These are phyloP conservation scores for Serranus cabrilla DNA, from an alignment of 2,797 vertebrate species.

Conservation along the genomic window DNA sequence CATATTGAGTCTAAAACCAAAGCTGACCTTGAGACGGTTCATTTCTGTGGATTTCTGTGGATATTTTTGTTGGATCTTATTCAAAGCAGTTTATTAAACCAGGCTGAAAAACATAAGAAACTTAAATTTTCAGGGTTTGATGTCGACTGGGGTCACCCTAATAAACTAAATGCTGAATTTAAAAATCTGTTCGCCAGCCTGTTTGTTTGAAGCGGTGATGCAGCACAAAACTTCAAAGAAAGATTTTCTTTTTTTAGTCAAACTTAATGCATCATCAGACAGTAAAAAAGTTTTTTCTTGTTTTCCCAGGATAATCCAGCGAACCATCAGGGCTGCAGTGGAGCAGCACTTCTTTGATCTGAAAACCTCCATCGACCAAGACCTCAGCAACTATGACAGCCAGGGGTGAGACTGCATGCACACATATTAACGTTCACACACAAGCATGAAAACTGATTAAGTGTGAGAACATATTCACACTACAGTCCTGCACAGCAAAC, in stretches of 20 bases:
- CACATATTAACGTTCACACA: background rate
- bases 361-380: conserved; percentile 92
- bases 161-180: background rate
- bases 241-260: too few species aligned
- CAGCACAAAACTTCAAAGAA: background rate
- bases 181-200: background rate
- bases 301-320: conserved; percentile 90
- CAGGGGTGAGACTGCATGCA: conserved; percentile 69
- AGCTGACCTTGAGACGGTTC: background rate
- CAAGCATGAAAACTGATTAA: background rate
- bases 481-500: background rate
- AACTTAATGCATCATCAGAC: background rate
- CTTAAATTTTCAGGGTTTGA: background rate
- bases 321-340: conserved; percentile 93
- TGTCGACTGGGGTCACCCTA: background rate
- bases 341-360: conserved; percentile 95
- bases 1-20: background rate
- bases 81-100: conserved; percentile 17
- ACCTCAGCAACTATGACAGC: conserved; percentile 84
- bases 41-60: background rate
- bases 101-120: background rate
- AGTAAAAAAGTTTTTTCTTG: conserved; percentile 2
- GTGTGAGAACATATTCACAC: background rate
- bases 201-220: background rate
- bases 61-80: conserved; percentile 25